A percentile compares a stretch with the other conserved stretches of the same genome.
Conservation (phyloP, 2,888 invertebrate species). For the Auanema sp. region DNA sequence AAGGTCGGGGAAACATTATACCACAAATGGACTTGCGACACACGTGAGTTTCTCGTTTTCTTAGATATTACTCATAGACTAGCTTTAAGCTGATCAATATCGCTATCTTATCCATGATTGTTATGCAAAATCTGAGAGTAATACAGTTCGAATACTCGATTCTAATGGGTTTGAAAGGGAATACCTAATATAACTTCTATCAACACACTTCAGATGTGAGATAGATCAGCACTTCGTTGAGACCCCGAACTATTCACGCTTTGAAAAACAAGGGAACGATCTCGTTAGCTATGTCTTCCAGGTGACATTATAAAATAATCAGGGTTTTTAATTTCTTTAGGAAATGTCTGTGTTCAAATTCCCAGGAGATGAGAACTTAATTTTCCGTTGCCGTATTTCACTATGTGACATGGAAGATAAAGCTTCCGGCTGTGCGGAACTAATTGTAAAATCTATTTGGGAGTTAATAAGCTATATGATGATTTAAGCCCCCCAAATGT, state of each 20-base stretch:
- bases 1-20: slow-evolving; percentile 60
- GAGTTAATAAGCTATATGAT: neutral
- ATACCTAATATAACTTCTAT: slow-evolving; percentile 2
- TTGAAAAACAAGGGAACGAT: slow-evolving; percentile 22
- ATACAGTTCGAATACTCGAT: slow-evolving; percentile 53
- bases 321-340: slow-evolving; percentile 24
- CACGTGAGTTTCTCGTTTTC: slow-evolving; percentile 29
- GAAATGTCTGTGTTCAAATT: slow-evolving; percentile 62
- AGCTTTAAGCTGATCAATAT: slow-evolving; percentile 52
- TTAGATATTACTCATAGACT: neutral
- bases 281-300: slow-evolving; percentile 39
- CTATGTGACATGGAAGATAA: slow-evolving; percentile 56
- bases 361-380: slow-evolving; percentile 55
- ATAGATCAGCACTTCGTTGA: slow-evolving; percentile 58
- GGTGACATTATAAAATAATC: no score
- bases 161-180: slow-evolving; percentile 43
- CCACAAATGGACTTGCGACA: slow-evolving; percentile 62
- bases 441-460: slow-evolving; percentile 22
- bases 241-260: slow-evolving; percentile 55
- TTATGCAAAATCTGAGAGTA: slow-evolving; percentile 49
- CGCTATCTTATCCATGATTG: slow-evolving; percentile 61
- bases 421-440: slow-evolving; percentile 31
- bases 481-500: no score
- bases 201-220: slow-evolving; percentile 46
- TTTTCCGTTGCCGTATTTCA: slow-evolving; percentile 58